These are phyloP conservation scores for rat (Rattus norvegicus) DNA, from an alignment of 2,113 vertebrate genomes.

Conservation along the genomic window DNA sequence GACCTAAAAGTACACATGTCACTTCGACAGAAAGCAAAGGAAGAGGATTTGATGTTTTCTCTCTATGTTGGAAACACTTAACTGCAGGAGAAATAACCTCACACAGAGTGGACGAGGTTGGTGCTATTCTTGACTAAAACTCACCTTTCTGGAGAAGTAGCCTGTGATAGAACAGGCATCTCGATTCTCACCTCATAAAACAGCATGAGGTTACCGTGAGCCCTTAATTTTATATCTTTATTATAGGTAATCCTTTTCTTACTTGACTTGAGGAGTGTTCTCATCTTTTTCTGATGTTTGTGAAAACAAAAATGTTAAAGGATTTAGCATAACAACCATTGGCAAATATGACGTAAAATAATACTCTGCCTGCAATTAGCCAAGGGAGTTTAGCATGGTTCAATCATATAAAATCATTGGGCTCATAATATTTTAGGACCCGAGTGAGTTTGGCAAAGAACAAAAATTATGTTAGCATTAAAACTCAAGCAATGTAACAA, in stretches of 20 bases:
- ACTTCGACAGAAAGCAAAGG: neutral
- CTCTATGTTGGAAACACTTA: neutral
- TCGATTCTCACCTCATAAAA: slow-evolving; percentile 83
- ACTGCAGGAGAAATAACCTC: slow-evolving; percentile 18
- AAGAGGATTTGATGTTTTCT: neutral
- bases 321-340: slow-evolving; percentile 81
- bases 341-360: slow-evolving; percentile 81
- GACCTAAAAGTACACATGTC: neutral
- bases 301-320: slow-evolving; percentile 83
- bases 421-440: slow-evolving; percentile 76
- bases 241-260: slow-evolving; percentile 83
- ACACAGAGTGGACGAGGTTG: neutral
- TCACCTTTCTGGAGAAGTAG: slow-evolving; percentile 28
- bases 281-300: slow-evolving; percentile 82
- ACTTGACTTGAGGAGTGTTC: slow-evolving; percentile 81
- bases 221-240: slow-evolving; percentile 87
- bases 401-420: slow-evolving; percentile 70
- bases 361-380: slow-evolving; percentile 81
- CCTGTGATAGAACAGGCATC: slow-evolving; percentile 25
- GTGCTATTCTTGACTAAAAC: slow-evolving; percentile 41
- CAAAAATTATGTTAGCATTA: slow-evolving; percentile 69
- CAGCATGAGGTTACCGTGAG: slow-evolving; percentile 84
- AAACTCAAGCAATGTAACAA: slow-evolving; percentile 69
- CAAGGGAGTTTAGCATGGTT: slow-evolving; percentile 75
- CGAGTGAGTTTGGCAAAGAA: slow-evolving; percentile 74